Conservation (phyloP, 2,888 invertebrate species). For the Listrodromus nycthemerus region DNA sequence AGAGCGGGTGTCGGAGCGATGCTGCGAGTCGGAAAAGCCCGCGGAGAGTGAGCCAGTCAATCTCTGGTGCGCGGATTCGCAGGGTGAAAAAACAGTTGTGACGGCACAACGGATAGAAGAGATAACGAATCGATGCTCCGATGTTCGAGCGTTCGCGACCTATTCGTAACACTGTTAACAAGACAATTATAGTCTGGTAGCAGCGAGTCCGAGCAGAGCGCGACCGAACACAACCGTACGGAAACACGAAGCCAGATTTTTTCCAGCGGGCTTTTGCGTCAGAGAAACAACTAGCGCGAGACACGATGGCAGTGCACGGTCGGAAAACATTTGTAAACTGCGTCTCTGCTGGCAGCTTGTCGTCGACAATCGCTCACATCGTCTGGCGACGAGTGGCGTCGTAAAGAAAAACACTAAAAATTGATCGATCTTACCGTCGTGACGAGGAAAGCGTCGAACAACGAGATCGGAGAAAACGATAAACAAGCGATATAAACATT, state of each 20-base stretch:
- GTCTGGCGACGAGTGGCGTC: too few relatives aligned
- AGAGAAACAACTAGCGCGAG: constrained; percentile 6
- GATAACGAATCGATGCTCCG: constrained; percentile 33
- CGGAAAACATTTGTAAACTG: background rate
- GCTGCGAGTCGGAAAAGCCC: background rate
- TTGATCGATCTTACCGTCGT: background rate
- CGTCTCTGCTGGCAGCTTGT: background rate
- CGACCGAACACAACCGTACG: constrained; percentile 27
- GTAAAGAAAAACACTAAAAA: background rate
- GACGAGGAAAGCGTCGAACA: background rate
- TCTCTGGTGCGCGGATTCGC: background rate
- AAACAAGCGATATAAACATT: background rate
- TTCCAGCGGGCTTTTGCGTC: constrained; percentile 28
- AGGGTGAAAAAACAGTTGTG: background rate
- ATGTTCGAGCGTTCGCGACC: constrained; percentile 41
- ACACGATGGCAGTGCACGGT: background rate
- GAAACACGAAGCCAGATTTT: constrained; percentile 5
- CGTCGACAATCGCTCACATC: too few relatives aligned
- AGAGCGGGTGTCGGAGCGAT: background rate
- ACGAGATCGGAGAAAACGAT: background rate
- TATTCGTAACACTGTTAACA: constrained; percentile 55
- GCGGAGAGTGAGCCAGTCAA: constrained; percentile 1
- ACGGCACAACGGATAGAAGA: constrained; percentile 17
- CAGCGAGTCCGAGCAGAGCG: constrained; percentile 4
- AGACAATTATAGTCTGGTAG: constrained; percentile 44